These are phyloP conservation scores for Carettochelys insculpta DNA, from an alignment of 2,113 vertebrate genomes.

Conservation along the genomic window DNA sequence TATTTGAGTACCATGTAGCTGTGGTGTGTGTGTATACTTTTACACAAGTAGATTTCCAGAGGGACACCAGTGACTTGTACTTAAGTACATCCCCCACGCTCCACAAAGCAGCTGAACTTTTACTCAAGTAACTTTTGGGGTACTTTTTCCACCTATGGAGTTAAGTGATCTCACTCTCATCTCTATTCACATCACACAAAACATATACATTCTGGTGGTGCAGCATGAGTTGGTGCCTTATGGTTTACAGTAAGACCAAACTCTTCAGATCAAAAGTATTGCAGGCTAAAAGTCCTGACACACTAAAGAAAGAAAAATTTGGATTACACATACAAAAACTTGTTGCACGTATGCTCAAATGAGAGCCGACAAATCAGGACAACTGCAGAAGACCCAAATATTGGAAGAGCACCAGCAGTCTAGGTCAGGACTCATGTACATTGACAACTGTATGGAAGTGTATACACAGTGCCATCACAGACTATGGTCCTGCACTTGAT, in stretches of 20 bases:
- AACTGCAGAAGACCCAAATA: not conserved
- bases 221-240: not conserved
- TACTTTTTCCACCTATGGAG: no score
- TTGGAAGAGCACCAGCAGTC: not conserved
- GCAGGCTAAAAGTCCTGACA: not conserved
- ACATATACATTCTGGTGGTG: not conserved
- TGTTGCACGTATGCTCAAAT: not conserved
- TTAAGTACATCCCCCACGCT: no score
- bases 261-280: not conserved
- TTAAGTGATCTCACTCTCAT: not conserved
- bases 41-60: no score
- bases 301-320: not conserved
- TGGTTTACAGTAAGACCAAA: not conserved
- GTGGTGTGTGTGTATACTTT: no score
- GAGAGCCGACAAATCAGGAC: not conserved
- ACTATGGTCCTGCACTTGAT: not conserved
- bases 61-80: no score
- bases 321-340: not conserved
- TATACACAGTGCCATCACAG: not conserved
- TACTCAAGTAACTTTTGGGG: no score
- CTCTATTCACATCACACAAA: not conserved
- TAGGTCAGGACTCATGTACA: not conserved
- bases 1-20: no score
- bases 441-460: accelerated
- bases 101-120: no score